Percentiles rank a stretch among this genome's conserved stretches.
These are phyloP conservation scores for Drosophila baimaii DNA, from an alignment of 1,140 invertebrate genomes.

Conservation along the genomic window DNA sequence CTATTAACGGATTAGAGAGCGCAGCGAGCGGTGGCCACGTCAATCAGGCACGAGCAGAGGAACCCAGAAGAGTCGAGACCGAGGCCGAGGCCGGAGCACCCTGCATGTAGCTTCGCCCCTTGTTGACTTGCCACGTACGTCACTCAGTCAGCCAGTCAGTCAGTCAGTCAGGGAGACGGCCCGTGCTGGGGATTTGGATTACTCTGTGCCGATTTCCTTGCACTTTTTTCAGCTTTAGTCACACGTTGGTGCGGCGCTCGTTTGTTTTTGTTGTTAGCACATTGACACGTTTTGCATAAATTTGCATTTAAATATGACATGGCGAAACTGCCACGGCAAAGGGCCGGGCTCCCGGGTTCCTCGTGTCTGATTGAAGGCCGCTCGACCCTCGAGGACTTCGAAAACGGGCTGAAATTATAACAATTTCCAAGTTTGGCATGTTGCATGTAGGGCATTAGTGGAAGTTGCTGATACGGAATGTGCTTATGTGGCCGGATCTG, in stretches of 20 bases:
- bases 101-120: constrained; percentile 52
- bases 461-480: constrained; percentile 28
- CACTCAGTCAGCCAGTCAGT: constrained; percentile 38
- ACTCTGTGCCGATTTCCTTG: constrained; percentile 39
- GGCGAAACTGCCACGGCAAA: constrained; percentile 12
- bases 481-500: constrained; percentile 21
- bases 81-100: background rate
- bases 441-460: constrained; percentile 40
- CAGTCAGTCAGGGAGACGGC: constrained; percentile 12
- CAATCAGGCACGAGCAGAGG: constrained; percentile 53
- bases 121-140: constrained; percentile 42
- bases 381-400: constrained; percentile 7
- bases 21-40: constrained; percentile 62
- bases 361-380: constrained; percentile 59
- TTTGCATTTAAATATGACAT: constrained; percentile 77
- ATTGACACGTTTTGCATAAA: constrained; percentile 84
- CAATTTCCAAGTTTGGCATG: constrained; percentile 36
- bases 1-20: constrained; percentile 83
- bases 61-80: background rate
- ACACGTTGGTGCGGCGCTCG: constrained; percentile 47
- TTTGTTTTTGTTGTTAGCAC: constrained; percentile 80
- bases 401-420: constrained; percentile 24
- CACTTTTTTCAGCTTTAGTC: constrained; percentile 52
- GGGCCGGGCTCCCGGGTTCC: constrained; percentile 5
- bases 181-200: constrained; percentile 44